phyloP scores from a whole-genome alignment of 1,140 invertebrate species.

The Zophobas morio region DNA sequence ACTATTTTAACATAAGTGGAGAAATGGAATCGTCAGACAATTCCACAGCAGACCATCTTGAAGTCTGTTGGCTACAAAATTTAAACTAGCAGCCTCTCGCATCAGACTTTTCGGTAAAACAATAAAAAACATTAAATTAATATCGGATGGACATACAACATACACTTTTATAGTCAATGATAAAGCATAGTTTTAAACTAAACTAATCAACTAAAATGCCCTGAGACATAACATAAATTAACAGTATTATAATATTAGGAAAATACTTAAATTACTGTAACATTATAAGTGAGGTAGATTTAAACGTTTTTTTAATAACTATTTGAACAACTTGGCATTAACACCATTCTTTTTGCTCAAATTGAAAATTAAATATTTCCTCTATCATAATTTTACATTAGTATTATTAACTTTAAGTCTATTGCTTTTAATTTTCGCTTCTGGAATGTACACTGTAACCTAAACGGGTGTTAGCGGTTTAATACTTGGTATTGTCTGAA shows the following conservation, averaged over 20 bases:
- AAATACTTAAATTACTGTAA: conserved; percentile 53
- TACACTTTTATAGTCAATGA: conserved; percentile 30
- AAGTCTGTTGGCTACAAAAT: conserved; percentile 57
- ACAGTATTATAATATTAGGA: conserved; percentile 56
- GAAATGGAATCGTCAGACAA: conserved; percentile 10
- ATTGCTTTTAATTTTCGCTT: conserved; percentile 22
- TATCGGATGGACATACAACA: conserved; percentile 46
- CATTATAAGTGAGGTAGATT: conserved; percentile 57
- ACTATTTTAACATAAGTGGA: conserved; percentile 23
- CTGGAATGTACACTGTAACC: conserved; percentile 34
- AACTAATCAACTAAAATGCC: conserved; percentile 54
- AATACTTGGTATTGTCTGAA: conserved; percentile 24
- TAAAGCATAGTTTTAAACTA: conserved; percentile 38
- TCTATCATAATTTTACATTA: conserved; percentile 21
- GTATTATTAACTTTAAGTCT: conserved; percentile 6
- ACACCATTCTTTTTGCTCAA: conserved; percentile 17
- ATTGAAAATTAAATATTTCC: conserved; percentile 28
- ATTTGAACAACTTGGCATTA: conserved; percentile 33
- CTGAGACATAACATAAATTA: conserved; percentile 60
- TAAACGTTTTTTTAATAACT: conserved; percentile 32
- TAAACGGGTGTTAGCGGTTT: conserved; percentile 14
- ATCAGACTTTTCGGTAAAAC: conserved; percentile 58
- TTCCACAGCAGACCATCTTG: conserved; percentile 9
- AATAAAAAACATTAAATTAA: conserved; percentile 47
- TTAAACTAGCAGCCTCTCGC: conserved; percentile 58